These are phyloP conservation scores for Nebria brevicollis DNA, from an alignment of 2,888 invertebrate genomes.

Conservation along the genomic window DNA sequence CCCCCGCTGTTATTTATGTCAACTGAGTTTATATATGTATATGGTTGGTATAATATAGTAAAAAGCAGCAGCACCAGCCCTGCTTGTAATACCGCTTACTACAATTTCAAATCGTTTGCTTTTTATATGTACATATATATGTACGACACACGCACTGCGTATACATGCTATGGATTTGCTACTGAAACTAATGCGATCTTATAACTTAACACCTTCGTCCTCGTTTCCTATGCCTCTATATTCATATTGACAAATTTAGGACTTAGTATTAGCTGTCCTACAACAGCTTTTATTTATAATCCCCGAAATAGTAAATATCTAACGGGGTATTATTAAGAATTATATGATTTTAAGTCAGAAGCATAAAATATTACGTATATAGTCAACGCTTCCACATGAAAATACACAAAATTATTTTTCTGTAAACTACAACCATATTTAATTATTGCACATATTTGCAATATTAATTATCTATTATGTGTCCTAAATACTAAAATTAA, in stretches of 20 bases:
- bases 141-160: not conserved
- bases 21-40: not conserved
- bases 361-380: too few species aligned
- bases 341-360: not conserved
- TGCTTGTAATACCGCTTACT: not conserved
- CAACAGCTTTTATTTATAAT: not conserved
- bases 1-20: not conserved
- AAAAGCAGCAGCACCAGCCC: not conserved
- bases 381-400: too few species aligned
- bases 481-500: too few species aligned
- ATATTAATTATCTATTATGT: too few species aligned
- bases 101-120: not conserved
- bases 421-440: too few species aligned
- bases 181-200: slow-evolving; percentile 1
- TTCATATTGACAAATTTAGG: not conserved
- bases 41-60: too few species aligned
- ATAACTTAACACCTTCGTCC: not conserved
- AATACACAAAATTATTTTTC: too few species aligned
- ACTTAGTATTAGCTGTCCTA: not conserved
- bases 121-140: not conserved
- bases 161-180: not conserved
- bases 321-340: not conserved
- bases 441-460: too few species aligned
- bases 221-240: not conserved
- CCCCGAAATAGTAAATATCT: not conserved